Evolutionary conservation across 2,888 invertebrate genomes (phyloP), one percentile per base, ranked within the genome.

Genomic region (Nipponacmea schrenckii): DNA sequence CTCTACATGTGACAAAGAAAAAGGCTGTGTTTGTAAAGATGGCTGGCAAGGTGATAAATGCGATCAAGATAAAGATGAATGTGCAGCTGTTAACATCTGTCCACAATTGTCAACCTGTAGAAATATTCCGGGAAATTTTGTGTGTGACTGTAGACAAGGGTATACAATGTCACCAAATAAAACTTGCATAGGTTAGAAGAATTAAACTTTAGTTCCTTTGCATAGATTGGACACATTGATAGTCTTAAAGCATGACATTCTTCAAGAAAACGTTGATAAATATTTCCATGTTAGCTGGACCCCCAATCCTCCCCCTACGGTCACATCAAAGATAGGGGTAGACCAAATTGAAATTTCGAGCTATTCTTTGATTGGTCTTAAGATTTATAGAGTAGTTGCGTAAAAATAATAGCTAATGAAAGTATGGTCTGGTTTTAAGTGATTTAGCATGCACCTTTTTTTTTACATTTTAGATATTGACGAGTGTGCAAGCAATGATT

Each of bases 21-120:
- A 26, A 8, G 76, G 76, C 3, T 76, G 76, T 26, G n/a, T 69
- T 17, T 76, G 76, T 48, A 69, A 68, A 45, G 14, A 15, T 14
- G 76, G 76, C 0, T 76, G 70, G 70, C 20, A 26, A 3, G 76
- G 76, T 14, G 48, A 44, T 0, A 39, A 2, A 17, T 74, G 74
- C 63, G 63, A 73, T 10, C 39, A 46, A 26, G 77, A 77, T 46
- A 68, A 62, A 14, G 44, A 76, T 48, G 76, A 76, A 50, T 76
- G 76, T 68, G 20, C n/a, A 15, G 63, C 64, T 10, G 24, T 24
- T 15, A 27, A 26, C 7, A 24, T 48, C 62, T 70, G 70, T 66
- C 66, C 66, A 12, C 24, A n/a, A n/a, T 64, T 68, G 24, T 50
- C 67, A 4, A 64, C 46, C n/a, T 76, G 76, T 45, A 46, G 68